These are phyloP conservation scores for Eulemur rufifrons DNA, from an alignment of 2,113 vertebrate species.

Conservation along the genomic window DNA sequence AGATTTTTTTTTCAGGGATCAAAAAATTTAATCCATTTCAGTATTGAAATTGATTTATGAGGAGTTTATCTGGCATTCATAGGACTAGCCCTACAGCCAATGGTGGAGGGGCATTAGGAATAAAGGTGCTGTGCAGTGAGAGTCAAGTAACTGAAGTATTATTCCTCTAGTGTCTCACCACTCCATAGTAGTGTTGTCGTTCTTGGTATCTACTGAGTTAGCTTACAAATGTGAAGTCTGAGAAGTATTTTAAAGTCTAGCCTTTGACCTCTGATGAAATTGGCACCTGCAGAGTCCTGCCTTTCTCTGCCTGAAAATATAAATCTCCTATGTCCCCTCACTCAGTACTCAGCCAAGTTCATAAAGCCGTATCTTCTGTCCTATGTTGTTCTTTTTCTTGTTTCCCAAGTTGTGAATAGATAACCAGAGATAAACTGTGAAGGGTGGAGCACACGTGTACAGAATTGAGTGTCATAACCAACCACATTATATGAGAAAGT, in stretches of 20 bases:
- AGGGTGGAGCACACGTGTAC: neutral
- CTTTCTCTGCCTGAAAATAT: neutral
- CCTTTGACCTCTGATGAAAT: neutral
- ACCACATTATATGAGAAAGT: neutral
- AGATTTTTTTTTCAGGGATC: constrained; percentile 71
- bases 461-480: neutral
- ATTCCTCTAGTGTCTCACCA: neutral
- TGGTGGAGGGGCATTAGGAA: neutral
- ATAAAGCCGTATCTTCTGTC: neutral
- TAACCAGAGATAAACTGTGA: neutral
- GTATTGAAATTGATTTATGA: neutral
- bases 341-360: neutral
- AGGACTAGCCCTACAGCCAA: neutral
- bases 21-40: constrained; percentile 60
- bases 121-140: neutral
- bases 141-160: neutral
- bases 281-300: neutral
- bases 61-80: neutral
- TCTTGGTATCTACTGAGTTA: neutral
- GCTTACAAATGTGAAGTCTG: neutral
- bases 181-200: neutral
- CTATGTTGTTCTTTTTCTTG: neutral
- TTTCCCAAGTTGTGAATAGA: neutral
- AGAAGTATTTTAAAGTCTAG: neutral
- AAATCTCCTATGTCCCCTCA: neutral